Base-by-base conservation (phyloP, 2,113 vertebrate genomes). In the Odontophorus gujanensis region DNA sequence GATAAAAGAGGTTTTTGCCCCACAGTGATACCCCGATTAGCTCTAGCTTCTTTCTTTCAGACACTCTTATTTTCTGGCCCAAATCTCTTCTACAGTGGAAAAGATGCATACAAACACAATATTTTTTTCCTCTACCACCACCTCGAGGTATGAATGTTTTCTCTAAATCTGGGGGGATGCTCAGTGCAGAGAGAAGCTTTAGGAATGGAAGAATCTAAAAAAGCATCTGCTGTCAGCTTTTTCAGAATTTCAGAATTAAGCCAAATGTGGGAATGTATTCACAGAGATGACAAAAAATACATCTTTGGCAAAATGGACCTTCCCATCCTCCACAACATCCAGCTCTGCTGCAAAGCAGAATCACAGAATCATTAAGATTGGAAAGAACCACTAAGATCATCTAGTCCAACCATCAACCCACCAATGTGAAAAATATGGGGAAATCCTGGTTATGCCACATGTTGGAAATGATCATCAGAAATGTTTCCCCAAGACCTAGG, bases 391-490 rank as follows among this genome's bases (percentile, higher is more conserved):
- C 51, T 28, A 53, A 53, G 51, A 53, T 53, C 51, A 15, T 53
- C 51, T 53, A 53, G 51, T 53, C 50, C 51, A 28, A 53, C 26
- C 26, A 53, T 28, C 51, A 53, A 53, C 51, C 26, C 51, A 30
- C 26, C 51, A 53, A 4, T 17, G 26, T 53, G 51, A 53, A 53
- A 53, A 14, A 32, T 48, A 22, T 15, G 53, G 43, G 43, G 48
- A 79, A 78, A 11, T 21, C 18, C 2, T 1, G 12, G 9, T 38
- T 72, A 45, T 7, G 36, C 8, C 24, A 45, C 0, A 0, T 48
- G 42, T 42, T 38, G 10, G 12, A 79, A 89, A 79, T 4, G 7
- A 45, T 28, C 40, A 38, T 36, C 32, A 63, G 77, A 85, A 72
- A 8, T 28, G 32, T 77, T 68, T 55, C 14, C 62, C 48, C 24